These are phyloP conservation scores for Philonicus albiceps DNA, from an alignment of 2,888 invertebrate species.

Conservation along the genomic window DNA sequence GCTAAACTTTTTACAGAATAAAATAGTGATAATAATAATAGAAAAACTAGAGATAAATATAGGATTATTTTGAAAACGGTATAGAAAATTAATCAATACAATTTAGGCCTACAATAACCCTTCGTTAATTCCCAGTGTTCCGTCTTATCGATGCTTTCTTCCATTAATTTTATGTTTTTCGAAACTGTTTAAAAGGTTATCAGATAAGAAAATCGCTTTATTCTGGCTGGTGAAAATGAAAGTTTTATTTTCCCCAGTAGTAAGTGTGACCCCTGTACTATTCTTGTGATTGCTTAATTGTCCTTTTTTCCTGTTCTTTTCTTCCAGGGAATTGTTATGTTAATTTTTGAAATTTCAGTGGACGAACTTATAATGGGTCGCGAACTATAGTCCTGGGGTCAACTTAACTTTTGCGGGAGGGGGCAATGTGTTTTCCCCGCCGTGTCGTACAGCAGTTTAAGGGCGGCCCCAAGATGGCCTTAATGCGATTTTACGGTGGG, in stretches of 20 bases:
- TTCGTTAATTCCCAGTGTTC: too few species aligned
- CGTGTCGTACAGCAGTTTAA: neutral
- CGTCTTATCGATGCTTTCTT: too few species aligned
- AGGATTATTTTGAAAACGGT: too few species aligned
- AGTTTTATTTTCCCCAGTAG: neutral
- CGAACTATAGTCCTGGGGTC: neutral
- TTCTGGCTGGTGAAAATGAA: neutral
- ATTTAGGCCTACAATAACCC: too few species aligned
- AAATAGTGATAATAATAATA: too few species aligned
- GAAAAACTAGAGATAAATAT: too few species aligned
- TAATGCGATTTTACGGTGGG: neutral
- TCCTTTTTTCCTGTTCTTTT: neutral
- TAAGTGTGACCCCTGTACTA: neutral
- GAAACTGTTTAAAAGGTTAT: too few species aligned
- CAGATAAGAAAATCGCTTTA: neutral
- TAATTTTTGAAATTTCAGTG: neutral
- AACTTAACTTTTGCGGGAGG: neutral
- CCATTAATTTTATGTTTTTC: too few species aligned
- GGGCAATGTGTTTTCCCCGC: neutral
- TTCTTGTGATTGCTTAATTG: neutral
- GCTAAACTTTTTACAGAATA: too few species aligned
- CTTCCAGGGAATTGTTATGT: neutral
- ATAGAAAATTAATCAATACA: too few species aligned
- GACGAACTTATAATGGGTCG: neutral
- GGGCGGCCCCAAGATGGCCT: neutral